Conservation (phyloP, 2,888 invertebrate species). For the Chaitophorus viminalis region DNA sequence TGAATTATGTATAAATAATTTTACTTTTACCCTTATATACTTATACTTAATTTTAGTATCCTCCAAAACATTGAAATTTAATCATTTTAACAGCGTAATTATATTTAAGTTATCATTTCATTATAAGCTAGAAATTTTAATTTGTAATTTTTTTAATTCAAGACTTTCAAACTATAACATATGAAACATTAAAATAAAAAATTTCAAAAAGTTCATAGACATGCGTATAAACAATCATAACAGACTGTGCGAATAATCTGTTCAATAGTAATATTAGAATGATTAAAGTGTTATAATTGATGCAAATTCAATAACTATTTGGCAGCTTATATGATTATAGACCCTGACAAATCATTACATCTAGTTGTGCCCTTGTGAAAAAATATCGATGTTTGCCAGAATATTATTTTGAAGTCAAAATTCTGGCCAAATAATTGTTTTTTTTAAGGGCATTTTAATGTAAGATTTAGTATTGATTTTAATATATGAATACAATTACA, state of each 20-base stretch:
- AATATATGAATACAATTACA: no score
- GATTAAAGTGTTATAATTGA: conserved; percentile 15
- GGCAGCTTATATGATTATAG: conserved; percentile 32
- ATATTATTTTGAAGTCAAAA: not conserved
- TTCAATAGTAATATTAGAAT: not conserved
- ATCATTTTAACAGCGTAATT: no score
- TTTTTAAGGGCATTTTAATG: conserved; percentile 25
- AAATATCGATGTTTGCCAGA: conserved; percentile 41
- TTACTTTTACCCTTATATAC: no score
- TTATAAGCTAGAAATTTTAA: no score
- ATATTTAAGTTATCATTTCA: no score
- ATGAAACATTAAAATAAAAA: no score
- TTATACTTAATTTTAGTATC: no score
- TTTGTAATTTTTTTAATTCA: no score
- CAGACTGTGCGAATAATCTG: not conserved
- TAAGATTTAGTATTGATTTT: not conserved
- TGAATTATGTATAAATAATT: no score
- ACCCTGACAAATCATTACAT: conserved; percentile 37
- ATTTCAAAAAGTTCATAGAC: no score
- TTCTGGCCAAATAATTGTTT: conserved; percentile 28
- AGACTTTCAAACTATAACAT: no score
- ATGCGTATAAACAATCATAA: not conserved
- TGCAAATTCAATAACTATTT: conserved; percentile 31
- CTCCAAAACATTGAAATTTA: no score
- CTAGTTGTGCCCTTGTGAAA: conserved; percentile 9